Evolutionary conservation across 1,140 invertebrate species (phyloP), one percentile per base, ranked within the genome.

Genomic region (Probaryconus sp.): DNA sequence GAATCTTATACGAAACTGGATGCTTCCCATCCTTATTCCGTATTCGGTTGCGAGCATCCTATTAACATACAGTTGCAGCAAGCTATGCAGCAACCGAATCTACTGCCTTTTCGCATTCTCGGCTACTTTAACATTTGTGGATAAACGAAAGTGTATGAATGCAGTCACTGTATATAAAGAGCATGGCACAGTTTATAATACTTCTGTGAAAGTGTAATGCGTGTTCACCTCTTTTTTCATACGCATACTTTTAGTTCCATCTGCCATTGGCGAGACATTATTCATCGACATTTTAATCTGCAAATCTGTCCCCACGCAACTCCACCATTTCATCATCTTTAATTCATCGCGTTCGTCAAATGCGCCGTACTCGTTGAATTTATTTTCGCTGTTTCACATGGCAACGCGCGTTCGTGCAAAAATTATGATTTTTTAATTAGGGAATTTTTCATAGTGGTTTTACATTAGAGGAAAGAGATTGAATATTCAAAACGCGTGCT

Each of bases 1-100:
- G 69, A 75, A 78, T 58, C 71, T 60, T 79, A 76, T 71, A 30
- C 28, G 60, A 79, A 79, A 77, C 56, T 69, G 69, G 76, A 79
- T 65, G 68, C 74, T 64, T 79, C 72, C 63, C 79, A 79, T 81
- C 63, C 82, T 83, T 80, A 83, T 82, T 83, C 76, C 80, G 78
- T 80, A 83, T 83, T 81, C 80, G 79, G 77, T 79, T 78, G 78
- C 68, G n/a, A n/a, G 78, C 74, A 81, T 83, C 78, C 79, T 80
- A 84, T 84, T 83, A 84, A 82, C 80, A 83, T 83, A 83, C 79
- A 83, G 81, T 84, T 83, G 77, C 28, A 30, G 6, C 6, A n/a
- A 30, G 28, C 28, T 30, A 30, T n/a, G 14, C 17, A 28, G 24
- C 78, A 58, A 81, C 80, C 76, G 77, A 78, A 81, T 65, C 77